Conservation (phyloP, 2,888 invertebrate genomes). For the Chymomyza fuscimana region DNA sequence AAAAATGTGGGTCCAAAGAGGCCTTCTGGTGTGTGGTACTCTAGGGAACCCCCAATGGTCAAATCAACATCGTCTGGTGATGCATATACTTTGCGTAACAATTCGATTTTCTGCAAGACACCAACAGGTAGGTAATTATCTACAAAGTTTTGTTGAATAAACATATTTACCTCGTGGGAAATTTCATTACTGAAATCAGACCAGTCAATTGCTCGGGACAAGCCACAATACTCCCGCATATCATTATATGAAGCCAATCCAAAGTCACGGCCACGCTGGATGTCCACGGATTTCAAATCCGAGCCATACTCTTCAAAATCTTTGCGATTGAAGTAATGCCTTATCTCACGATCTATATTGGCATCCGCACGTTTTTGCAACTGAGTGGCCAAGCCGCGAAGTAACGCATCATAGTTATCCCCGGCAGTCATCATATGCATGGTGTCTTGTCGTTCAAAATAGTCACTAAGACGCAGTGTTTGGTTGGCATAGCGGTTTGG, state of each 20-base stretch:
- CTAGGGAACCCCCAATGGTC: constrained; percentile 85
- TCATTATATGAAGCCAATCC: constrained; percentile 71
- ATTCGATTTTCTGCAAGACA: constrained; percentile 81
- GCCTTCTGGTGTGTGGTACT: constrained; percentile 83
- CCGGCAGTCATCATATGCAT: constrained; percentile 73
- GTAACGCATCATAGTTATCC: constrained; percentile 84
- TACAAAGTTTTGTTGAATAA: background rate
- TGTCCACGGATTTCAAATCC: constrained; percentile 73
- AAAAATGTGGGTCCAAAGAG: constrained; percentile 86
- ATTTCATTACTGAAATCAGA: constrained; percentile 82
- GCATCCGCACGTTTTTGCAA: constrained; percentile 87
- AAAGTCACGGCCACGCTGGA: constrained; percentile 72
- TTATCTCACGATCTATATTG: constrained; percentile 82
- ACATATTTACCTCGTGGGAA: constrained; percentile 81
- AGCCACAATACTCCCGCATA: constrained; percentile 66
- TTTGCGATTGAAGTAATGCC: constrained; percentile 71
- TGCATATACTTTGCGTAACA: constrained; percentile 82
- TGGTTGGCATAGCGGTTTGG: constrained; percentile 61
- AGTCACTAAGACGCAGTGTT: constrained; percentile 70
- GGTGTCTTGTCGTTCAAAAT: constrained; percentile 58
- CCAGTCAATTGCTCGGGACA: constrained; percentile 68
- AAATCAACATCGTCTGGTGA: constrained; percentile 86
- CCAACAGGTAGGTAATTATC: constrained; percentile 2
- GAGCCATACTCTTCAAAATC: constrained; percentile 82
- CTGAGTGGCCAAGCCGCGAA: constrained; percentile 87